Percentiles rank a stretch among this genome's conserved stretches.
phyloP scores from a whole-genome alignment of 2,888 invertebrate species.

The Molorchus minor region DNA sequence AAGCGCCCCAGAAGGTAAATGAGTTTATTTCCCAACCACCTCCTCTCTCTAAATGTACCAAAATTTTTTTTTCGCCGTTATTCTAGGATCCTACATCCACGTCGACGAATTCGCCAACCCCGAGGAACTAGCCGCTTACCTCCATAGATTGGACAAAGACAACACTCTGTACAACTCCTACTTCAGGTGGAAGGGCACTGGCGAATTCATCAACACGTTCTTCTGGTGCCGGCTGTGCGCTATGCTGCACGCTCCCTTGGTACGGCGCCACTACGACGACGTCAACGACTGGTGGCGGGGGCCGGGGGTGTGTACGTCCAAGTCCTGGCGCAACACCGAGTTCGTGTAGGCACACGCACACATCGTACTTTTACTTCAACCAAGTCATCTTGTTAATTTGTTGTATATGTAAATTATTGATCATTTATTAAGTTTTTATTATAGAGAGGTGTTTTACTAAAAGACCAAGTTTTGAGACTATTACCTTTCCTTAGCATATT shows the following conservation, averaged over 20 bases:
- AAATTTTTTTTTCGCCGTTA: constrained; percentile 6
- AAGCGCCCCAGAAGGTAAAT: constrained; percentile 76
- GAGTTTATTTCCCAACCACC: background rate
- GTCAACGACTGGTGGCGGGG: constrained; percentile 95
- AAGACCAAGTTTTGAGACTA: too few relatives aligned
- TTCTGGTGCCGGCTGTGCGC: constrained; percentile 93
- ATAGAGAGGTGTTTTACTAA: constrained; percentile 34
- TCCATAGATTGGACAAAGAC: constrained; percentile 84
- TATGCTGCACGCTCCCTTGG: constrained; percentile 76
- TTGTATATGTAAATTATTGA: constrained; percentile 48
- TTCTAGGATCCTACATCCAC: constrained; percentile 85
- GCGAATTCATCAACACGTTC: constrained; percentile 95
- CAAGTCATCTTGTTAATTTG: constrained; percentile 45
- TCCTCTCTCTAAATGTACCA: background rate
- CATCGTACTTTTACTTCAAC: constrained; percentile 34
- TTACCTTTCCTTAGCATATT: too few relatives aligned
- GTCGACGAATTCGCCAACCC: constrained; percentile 94
- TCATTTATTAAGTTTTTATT: constrained; percentile 53
- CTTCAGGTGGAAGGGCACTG: constrained; percentile 91
- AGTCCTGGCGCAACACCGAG: constrained; percentile 68
- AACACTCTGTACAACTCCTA: constrained; percentile 93
- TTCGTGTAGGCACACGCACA: constrained; percentile 44
- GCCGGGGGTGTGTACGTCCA: constrained; percentile 78
- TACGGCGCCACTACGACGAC: constrained; percentile 74
- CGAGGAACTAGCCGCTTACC: constrained; percentile 85